Evolutionary conservation across 2,797 vertebrate genomes (phyloP), one percentile per base, ranked within the genome.

Genomic region (Chiloscyllium punctatum): DNA sequence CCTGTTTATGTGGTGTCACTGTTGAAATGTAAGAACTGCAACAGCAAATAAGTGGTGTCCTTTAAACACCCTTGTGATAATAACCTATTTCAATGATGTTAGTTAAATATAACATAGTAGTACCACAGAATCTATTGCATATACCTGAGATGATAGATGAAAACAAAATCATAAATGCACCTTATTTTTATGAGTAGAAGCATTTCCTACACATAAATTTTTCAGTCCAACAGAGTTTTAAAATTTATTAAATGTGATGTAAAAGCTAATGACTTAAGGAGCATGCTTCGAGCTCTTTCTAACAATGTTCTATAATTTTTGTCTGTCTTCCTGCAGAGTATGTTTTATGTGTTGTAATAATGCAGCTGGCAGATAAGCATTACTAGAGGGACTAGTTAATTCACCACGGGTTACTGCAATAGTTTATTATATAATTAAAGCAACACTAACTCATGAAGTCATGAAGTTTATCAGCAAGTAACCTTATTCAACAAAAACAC

Each of bases 381-480:
- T 23, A 57, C 72, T 72, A 77, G 48, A 77, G 71, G 94, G 48
- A 74, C 51, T 33, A 16, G 33, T 94, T 71, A 53, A 51, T 51
- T 77, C 51, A n/a, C 71, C 15, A 18, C 8, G 42, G 48, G 72
- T 77, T 77, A 53, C 69, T 42, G 66, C 90, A 21, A 4, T 95
- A 48, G 71, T 95, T 95, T 72, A 33, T 95, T 23, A 95, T 74
- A 33, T 95, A 77, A 95, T 77, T 95, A 77, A 95, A 33, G 16
- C 25, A 74, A 2, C 1, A 2, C 27, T 77, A 51, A 53, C 48
- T 53, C 48, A 57, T 69, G 42, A 69, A 69, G 21, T 92, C 90
- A 92, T 69, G 33, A 68, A n/a, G n/a, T 69, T 92, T 92, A 68
- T 68, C 90, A 92, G n/a, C 66, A 69, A 92, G 69, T 69, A 92